Conservation (phyloP, 2,113 vertebrate genomes). For the Brachypodius melanocephalos region DNA sequence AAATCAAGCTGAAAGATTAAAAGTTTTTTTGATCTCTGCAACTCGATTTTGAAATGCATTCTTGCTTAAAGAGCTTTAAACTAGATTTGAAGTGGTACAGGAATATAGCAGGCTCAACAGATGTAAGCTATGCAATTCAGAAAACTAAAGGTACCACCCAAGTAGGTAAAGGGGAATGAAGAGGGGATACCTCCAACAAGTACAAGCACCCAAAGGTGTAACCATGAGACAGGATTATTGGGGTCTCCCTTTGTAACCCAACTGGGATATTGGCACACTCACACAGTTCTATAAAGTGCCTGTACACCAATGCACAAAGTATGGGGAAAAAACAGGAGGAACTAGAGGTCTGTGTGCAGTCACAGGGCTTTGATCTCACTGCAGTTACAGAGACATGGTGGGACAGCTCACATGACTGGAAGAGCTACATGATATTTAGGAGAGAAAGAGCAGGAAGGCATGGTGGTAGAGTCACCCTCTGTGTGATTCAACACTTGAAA, state of each 20-base stretch:
- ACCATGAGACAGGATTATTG: not conserved
- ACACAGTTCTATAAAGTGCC: not conserved
- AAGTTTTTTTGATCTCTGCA: not conserved
- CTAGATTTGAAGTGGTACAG: not conserved
- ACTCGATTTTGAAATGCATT: not conserved
- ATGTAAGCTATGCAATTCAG: not conserved
- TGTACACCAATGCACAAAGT: not conserved
- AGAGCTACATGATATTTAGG: not conserved
- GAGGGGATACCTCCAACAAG: not conserved
- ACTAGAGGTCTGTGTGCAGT: not conserved
- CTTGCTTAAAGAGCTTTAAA: not conserved
- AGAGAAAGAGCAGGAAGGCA: not conserved
- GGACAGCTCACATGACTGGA: not conserved
- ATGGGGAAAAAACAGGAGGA: not conserved
- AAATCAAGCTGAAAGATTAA: not conserved
- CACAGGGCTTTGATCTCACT: not conserved
- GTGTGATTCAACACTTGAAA: not conserved
- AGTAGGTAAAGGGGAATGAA: not conserved
- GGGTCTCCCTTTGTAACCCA: not conserved
- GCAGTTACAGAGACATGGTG: not conserved
- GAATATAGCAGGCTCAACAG: rapidly evolving
- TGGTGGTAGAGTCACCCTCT: not conserved
- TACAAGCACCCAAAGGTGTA: not conserved
- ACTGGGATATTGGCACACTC: no score
- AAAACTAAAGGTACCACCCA: not conserved